These are phyloP conservation scores for Drosophila mimetica DNA, from an alignment of 2,888 invertebrate species.

Conservation along the genomic window DNA sequence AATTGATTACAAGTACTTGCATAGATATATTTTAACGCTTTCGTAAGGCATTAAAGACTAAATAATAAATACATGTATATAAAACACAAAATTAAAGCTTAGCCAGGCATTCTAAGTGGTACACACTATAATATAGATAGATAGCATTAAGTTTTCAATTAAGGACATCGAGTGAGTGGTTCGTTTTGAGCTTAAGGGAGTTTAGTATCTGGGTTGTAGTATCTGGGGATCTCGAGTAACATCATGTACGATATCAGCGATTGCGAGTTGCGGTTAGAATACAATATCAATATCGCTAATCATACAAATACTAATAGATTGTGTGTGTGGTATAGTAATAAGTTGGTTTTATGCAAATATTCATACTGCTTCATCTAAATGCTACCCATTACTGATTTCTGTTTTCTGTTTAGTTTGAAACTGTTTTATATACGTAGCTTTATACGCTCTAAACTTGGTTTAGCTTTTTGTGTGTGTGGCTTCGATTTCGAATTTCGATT, in stretches of 20 bases:
- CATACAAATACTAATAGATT: constrained; percentile 40
- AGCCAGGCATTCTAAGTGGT: constrained; percentile 41
- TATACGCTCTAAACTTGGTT: constrained; percentile 33
- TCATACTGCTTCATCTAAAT: constrained; percentile 73
- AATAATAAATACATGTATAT: constrained; percentile 73
- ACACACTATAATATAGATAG: constrained; percentile 39
- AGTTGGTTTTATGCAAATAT: constrained; percentile 41
- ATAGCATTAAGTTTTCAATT: constrained; percentile 32
- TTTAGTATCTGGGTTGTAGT: constrained; percentile 41
- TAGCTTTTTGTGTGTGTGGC: constrained; percentile 15
- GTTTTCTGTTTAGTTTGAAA: constrained; percentile 55
- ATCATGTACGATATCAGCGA: constrained; percentile 59
- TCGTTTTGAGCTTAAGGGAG: constrained; percentile 50
- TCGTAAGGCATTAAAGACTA: constrained; percentile 64
- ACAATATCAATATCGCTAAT: constrained; percentile 55
- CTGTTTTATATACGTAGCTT: constrained; percentile 30
- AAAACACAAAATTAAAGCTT: constrained; percentile 72
- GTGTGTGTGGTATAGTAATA: constrained; percentile 42
- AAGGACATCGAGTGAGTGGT: constrained; percentile 71
- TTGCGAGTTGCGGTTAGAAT: constrained; percentile 58
- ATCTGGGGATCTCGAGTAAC: constrained; percentile 26
- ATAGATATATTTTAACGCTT: constrained; percentile 19
- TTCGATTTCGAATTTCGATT: background rate
- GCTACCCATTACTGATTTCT: constrained; percentile 62
- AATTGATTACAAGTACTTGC: constrained; percentile 17